These are phyloP conservation scores for Tipula unca DNA, from an alignment of 2,888 invertebrate genomes.

Conservation along the genomic window DNA sequence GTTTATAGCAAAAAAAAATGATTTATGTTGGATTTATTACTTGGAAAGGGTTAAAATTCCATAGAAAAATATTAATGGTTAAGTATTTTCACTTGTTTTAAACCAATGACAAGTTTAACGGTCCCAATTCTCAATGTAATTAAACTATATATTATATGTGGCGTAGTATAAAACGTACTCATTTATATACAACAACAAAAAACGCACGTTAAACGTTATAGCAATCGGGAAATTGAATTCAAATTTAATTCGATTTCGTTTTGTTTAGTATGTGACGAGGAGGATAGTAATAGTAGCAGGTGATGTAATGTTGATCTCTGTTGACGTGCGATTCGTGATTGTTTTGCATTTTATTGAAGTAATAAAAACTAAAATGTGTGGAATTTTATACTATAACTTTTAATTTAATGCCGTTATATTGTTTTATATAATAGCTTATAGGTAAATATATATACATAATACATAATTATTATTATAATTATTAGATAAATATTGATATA, in stretches of 20 bases:
- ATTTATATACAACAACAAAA: background rate
- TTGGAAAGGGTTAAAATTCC: background rate
- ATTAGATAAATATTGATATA: no score
- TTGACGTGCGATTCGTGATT: background rate
- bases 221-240: background rate
- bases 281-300: no score
- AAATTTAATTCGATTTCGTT: background rate
- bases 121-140: no score
- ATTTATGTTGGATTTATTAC: background rate
- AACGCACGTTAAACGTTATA: background rate
- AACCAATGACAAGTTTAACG: no score
- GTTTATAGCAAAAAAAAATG: background rate
- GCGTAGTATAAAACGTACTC: background rate
- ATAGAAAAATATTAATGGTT: background rate
- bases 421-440: no score
- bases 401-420: no score
- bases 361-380: background rate
- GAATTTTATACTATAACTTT: background rate
- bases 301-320: no score
- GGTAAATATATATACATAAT: no score
- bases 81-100: no score
- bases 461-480: no score
- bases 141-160: no score
- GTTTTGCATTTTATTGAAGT: background rate
- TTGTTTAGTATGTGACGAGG: background rate